Conservation (phyloP, 2,888 invertebrate species). For the Drosophila glabriapex region DNA sequence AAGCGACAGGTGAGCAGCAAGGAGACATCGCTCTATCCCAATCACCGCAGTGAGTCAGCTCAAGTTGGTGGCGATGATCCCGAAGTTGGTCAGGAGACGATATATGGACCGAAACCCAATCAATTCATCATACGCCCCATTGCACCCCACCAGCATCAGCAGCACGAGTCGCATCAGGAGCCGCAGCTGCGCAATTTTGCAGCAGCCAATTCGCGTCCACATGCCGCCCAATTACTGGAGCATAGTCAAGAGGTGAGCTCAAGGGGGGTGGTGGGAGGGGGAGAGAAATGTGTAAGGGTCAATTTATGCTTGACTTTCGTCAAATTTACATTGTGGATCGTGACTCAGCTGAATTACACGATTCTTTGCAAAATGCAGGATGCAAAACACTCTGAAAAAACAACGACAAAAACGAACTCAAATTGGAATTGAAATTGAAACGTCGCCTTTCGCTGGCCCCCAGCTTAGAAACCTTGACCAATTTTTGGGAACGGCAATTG, state of each 20-base stretch:
- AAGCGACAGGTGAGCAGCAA: constrained; percentile 83
- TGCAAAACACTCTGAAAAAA: constrained; percentile 51
- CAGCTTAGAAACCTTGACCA: constrained; percentile 77
- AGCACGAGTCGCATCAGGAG: constrained; percentile 80
- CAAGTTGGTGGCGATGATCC: constrained; percentile 77
- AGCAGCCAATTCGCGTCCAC: constrained; percentile 79
- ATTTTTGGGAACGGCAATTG: constrained; percentile 43
- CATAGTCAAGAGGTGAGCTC: constrained; percentile 84
- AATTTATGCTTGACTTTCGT: constrained; percentile 51
- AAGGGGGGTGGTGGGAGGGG: not conserved
- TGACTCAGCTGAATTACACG: constrained; percentile 83
- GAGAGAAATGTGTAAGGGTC: constrained; percentile 32
- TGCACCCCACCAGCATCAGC: constrained; percentile 82
- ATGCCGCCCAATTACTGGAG: constrained; percentile 82
- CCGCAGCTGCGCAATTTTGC: constrained; percentile 83
- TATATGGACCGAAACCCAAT: constrained; percentile 83
- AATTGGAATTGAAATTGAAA: constrained; percentile 41
- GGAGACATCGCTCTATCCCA: constrained; percentile 82
- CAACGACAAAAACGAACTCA: constrained; percentile 36
- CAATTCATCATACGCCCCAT: constrained; percentile 84
- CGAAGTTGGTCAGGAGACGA: constrained; percentile 84
- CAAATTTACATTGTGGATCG: constrained; percentile 66
- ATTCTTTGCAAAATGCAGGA: constrained; percentile 79
- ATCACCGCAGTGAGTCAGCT: constrained; percentile 77
- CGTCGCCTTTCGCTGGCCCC: constrained; percentile 70